phyloP scores from a whole-genome alignment of 1,140 invertebrate genomes.

The Drosophila trapezifrons region DNA sequence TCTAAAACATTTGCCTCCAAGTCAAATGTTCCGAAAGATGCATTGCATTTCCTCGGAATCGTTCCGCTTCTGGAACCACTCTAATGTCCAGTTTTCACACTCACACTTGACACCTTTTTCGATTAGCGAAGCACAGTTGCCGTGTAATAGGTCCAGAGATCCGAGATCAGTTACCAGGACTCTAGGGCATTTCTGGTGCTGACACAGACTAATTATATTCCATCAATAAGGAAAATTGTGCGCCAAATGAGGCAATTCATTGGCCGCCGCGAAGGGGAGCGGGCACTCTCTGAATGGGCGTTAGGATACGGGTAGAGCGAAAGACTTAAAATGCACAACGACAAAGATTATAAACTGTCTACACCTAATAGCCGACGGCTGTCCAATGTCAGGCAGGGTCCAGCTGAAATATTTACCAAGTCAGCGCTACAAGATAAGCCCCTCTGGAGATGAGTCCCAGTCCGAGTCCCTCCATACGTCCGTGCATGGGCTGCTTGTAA shows the following conservation, averaged over 20 bases:
- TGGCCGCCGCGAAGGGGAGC: slow-evolving; percentile 22
- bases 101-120: slow-evolving; percentile 42
- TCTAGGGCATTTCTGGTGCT: slow-evolving; percentile 58
- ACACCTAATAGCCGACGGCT: slow-evolving; percentile 69
- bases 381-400: slow-evolving; percentile 50
- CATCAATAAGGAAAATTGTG: slow-evolving; percentile 77
- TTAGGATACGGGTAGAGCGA: slow-evolving; percentile 15
- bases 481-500: slow-evolving; percentile 48
- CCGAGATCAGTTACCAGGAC: slow-evolving; percentile 49
- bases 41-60: too few relatives aligned
- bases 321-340: slow-evolving; percentile 69
- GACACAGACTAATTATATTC: slow-evolving; percentile 77
- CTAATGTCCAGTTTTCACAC: slow-evolving; percentile 21
- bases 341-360: slow-evolving; percentile 79
- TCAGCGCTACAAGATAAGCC: slow-evolving; percentile 53
- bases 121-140: slow-evolving; percentile 27
- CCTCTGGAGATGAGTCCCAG: slow-evolving; percentile 54
- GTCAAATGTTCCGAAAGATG: too few relatives aligned
- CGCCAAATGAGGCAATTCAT: slow-evolving; percentile 77
- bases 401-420: slow-evolving; percentile 61
- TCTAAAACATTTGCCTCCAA: too few relatives aligned
- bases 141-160: slow-evolving; percentile 29
- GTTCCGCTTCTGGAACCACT: slow-evolving; percentile 9
- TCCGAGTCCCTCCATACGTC: slow-evolving; percentile 5
- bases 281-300: slow-evolving; percentile 49